Evolutionary conservation across 2,113 vertebrate genomes (phyloP), one percentile per base, ranked within the genome.

Genomic region (Myotis yumanensis): DNA sequence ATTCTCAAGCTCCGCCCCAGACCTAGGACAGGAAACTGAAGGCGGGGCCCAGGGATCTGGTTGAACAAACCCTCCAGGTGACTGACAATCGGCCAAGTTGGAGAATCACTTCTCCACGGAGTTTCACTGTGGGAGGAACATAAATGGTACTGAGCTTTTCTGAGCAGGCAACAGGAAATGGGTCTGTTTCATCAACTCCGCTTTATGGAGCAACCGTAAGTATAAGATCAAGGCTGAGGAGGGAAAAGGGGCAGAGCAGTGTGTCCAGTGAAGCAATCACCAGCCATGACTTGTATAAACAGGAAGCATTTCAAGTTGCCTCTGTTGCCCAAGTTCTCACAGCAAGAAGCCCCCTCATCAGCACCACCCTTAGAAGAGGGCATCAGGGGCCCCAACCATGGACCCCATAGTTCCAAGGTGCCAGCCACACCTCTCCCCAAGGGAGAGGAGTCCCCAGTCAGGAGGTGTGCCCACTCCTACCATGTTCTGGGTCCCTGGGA

Each of bases 21-120:
- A 62, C 25, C 79, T 73, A 23, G 40, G 90, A 93, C 59, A 64
- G 93, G 88, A 97, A 93, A 86, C 66, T 62, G 23, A 76, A 59
- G 66, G 54, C 17, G 20, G 75, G n/a, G 28, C 69, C 43, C 59
- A 32, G 51, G 4, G 22, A 40, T n/a, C 43, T 48, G 79, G 79
- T 73, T 89, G 64, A 77, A 93, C 72, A 83, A 81, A 68, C 40
- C 77, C 35, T 82, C 66, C 30, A 17, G 62, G 66, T 72, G 71
- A 71, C 46, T 6, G 37, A 17, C 17, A n/a, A 30, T 12, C 25
- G n/a, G 30, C 30, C 62, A 15, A 57, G 54, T 15, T 14, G 8
- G 32, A 84, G 66, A 89, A 79, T 16, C 79, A 28, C 23, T 83
- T 89, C 64, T 92, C 89, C 64, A n/a, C 1, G 5, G 32, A n/a